Evolutionary conservation across 2,113 vertebrate genomes (phyloP).

Genomic region (Rhynchomys soricoides): DNA sequence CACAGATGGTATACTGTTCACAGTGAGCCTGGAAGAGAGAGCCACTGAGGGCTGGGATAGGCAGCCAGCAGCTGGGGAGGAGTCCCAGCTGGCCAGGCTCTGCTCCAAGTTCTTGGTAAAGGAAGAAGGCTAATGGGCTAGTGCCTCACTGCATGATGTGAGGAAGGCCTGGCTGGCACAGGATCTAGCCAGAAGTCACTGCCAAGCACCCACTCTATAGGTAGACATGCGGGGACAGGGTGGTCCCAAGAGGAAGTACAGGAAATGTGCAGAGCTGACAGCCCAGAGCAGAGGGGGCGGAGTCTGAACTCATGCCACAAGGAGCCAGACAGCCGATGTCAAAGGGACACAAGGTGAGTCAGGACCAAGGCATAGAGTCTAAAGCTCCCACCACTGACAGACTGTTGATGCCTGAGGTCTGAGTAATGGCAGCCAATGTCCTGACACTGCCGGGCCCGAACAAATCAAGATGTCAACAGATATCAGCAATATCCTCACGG

Average conservation of each 20-base stretch:
- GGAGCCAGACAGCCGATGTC: neutral
- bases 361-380: neutral
- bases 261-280: neutral
- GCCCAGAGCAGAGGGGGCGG: neutral
- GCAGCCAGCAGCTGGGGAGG: neutral
- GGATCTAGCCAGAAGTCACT: no score
- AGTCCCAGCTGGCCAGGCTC: neutral
- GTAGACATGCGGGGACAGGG: neutral
- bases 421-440: neutral
- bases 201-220: neutral
- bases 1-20: neutral
- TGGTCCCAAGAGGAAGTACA: neutral
- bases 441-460: neutral
- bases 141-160: fast-evolving
- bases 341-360: neutral
- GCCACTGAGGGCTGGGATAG: neutral
- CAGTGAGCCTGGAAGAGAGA: neutral
- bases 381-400: neutral
- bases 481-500: neutral
- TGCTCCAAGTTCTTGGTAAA: neutral
- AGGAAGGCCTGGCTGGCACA: neutral
- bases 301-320: neutral
- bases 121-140: no score
- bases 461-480: neutral
- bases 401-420: neutral